phyloP scores from a whole-genome alignment of 2,888 invertebrate genomes.

The Acronicta aceris region DNA sequence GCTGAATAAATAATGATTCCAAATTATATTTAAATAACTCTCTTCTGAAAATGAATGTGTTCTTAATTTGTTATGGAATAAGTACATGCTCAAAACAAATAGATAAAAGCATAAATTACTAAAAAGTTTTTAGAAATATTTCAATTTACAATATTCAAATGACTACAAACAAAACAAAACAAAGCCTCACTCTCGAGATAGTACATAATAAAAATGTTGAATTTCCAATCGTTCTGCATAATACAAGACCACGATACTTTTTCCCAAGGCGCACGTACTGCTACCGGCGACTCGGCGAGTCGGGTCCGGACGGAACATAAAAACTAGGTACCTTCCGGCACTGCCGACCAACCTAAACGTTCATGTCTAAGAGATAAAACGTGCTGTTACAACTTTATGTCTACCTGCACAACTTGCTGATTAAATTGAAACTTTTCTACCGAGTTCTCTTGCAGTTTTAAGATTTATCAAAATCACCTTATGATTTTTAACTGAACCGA shows the following conservation, averaged over 20 bases:
- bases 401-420: slow-evolving; percentile 44
- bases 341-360: slow-evolving; percentile 55
- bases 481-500: slow-evolving; percentile 4
- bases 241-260: slow-evolving; percentile 61
- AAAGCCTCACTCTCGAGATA: slow-evolving; percentile 36
- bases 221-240: slow-evolving; percentile 58
- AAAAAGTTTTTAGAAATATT: no score
- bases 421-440: slow-evolving; percentile 48
- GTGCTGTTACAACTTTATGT: slow-evolving; percentile 53
- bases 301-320: slow-evolving; percentile 62
- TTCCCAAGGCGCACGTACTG: slow-evolving; percentile 64
- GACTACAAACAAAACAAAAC: slow-evolving; percentile 31
- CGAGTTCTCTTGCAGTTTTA: slow-evolving; percentile 16
- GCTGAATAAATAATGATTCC: not conserved
- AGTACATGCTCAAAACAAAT: no score
- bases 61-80: no score
- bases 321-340: slow-evolving; percentile 73
- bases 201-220: slow-evolving; percentile 49
- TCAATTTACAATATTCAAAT: no score
- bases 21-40: no score
- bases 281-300: slow-evolving; percentile 24
- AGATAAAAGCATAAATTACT: not conserved
- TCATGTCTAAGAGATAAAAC: slow-evolving; percentile 58
- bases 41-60: no score
- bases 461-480: not conserved